Conservation (phyloP, 2,888 invertebrate species). For the Hirudinaria manillensis region DNA sequence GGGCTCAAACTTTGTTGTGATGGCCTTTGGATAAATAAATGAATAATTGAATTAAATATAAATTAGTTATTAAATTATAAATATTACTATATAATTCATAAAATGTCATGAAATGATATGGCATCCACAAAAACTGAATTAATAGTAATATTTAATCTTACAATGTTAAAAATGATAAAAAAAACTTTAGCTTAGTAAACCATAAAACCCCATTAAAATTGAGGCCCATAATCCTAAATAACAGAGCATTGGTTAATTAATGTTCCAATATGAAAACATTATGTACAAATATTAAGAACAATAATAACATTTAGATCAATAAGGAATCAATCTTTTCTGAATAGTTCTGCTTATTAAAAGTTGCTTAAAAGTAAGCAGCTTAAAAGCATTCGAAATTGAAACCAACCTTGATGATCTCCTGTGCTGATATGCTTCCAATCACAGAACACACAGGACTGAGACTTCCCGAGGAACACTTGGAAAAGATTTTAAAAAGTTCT, state of each 20-base stretch:
- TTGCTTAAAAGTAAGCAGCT: too few species aligned
- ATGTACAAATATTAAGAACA: too few species aligned
- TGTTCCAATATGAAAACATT: too few species aligned
- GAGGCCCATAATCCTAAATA: too few species aligned
- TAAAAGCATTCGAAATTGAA: too few species aligned
- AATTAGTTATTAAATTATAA: not conserved
- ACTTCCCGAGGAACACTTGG: constrained; percentile 62
- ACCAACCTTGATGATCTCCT: constrained; percentile 80
- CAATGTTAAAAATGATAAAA: not conserved
- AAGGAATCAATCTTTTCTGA: too few species aligned
- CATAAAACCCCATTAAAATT: not conserved
- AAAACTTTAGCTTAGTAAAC: not conserved
- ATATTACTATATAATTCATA: not conserved
- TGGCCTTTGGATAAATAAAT: constrained; percentile 60
- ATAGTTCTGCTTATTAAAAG: too few species aligned
- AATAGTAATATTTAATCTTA: not conserved
- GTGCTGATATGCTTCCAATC: constrained; percentile 91
- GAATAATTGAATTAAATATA: not conserved
- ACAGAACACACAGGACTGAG: constrained; percentile 82
- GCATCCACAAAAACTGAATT: not conserved
- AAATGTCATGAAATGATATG: not conserved
- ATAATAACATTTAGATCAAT: too few species aligned
- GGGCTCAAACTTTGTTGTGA: constrained; percentile 89
- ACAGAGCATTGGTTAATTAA: too few species aligned
- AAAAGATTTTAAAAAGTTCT: constrained; percentile 69